Evolutionary conservation across 2,113 vertebrate species (phyloP), one percentile per base, ranked within the genome.

Genomic region (Misgurnus mizolepis): DNA sequence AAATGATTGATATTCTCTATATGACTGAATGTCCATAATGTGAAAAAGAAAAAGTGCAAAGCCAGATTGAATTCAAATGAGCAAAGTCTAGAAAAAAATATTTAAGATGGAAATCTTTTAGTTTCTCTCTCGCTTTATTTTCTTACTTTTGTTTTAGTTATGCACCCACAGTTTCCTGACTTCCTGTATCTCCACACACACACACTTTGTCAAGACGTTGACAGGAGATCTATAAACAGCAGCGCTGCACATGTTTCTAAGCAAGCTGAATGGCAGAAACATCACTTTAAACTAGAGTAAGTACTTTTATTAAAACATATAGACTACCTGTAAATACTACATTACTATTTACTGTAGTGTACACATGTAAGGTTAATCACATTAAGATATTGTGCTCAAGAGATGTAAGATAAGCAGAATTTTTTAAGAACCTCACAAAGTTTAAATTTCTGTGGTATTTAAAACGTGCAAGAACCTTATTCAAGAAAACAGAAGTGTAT

Each of bases 101-200:
- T 58, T 56, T 7, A 41, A 72, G 5, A 5, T 14, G 34, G 50
- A 18, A 9, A 61, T 47, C 50, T 58, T 60, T 78, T 53, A 12
- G 43, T 77, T 79, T 82, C n/a, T 41, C 8, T 45, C 18, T 66
- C 22, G 60, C 62, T 81, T 12, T 71, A 5, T 9, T 76, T 9
- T 65, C 12, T 75, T 61, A 18, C 3, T 62, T 47, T 22, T 27
- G 49, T 5, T 65, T 65, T 8, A 34, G 10, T 65, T 49, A 7
- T 3, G 9, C n/a, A 79, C 34, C 78, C 67, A 50, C 78, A 10
- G 40, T 77, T 50, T 74, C 69, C 64, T 78, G 45, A 81, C 84
- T 91, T 91, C 90, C 90, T 91, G 86, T 66, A 61, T 76, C 62
- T 68, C 14, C 43, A 14, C 7, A 8, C 49, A 11, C 40, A 34